Evolutionary conservation across 2,113 vertebrate species (phyloP).

Genomic region (Rhinolophus sinicus): DNA sequence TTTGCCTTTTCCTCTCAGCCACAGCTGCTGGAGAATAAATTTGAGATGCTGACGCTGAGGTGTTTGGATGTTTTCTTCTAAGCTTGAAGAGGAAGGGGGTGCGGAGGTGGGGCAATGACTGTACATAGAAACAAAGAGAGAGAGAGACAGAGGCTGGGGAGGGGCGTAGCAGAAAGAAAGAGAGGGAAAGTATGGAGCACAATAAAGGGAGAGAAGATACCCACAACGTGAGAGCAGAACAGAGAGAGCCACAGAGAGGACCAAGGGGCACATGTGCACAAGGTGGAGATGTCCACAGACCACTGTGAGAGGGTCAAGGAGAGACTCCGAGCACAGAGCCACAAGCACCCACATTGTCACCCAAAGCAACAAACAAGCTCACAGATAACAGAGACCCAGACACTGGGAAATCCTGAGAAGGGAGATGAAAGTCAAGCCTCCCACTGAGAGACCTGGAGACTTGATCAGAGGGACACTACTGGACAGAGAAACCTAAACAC

Average conservation of each 20-base stretch:
- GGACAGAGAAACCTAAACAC: not conserved
- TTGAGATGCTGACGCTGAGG: constrained; percentile 74
- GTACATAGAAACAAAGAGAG: not conserved
- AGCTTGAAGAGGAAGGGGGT: constrained; percentile 41
- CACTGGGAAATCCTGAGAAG: not conserved
- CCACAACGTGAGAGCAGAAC: not conserved
- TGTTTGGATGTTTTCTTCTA: constrained; percentile 66
- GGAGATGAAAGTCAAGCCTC: not conserved
- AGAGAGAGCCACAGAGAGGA: not conserved
- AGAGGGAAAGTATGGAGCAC: not conserved
- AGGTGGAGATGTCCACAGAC: not conserved
- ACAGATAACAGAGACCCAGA: not conserved
- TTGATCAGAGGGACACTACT: not conserved
- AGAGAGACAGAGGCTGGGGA: not conserved
- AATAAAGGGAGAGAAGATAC: not conserved
- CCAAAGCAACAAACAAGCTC: not conserved
- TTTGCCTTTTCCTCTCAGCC: constrained; percentile 47
- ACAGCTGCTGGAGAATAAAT: constrained; percentile 79
- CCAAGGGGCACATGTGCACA: not conserved
- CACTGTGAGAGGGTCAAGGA: not conserved
- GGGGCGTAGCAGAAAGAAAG: too few species aligned
- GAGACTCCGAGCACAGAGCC: not conserved
- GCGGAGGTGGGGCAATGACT: not conserved
- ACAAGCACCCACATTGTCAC: not conserved
- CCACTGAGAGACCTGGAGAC: not conserved